A percentile compares a stretch with the other conserved stretches of the same genome.
phyloP scores from a whole-genome alignment of 2,113 vertebrate species.

The Mus spicilegus region DNA sequence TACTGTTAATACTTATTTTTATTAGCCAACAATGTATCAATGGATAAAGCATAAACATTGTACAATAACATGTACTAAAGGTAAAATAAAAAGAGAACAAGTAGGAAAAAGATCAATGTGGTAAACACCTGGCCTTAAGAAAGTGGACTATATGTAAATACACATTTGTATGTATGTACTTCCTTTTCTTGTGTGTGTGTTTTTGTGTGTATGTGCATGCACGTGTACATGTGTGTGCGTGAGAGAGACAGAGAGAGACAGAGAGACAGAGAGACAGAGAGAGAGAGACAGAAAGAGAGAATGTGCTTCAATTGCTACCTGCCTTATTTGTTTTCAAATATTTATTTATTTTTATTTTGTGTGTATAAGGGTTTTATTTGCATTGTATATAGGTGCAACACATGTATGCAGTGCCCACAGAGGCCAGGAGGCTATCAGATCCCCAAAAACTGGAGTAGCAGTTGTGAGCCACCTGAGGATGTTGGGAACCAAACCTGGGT shows the following conservation, averaged over 20 bases:
- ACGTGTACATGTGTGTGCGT: too few relatives aligned
- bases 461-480: not conserved
- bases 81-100: not conserved
- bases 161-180: not conserved
- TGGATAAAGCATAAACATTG: not conserved
- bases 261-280: too few relatives aligned
- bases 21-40: not conserved
- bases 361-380: not conserved
- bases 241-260: too few relatives aligned
- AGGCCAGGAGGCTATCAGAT: not conserved
- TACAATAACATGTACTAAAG: not conserved
- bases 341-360: not conserved
- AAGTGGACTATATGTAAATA: not conserved
- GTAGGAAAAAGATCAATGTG: not conserved
- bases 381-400: not conserved
- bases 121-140: not conserved
- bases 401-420: not conserved
- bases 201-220: not conserved
- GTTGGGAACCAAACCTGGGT: not conserved
- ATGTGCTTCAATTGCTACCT: not conserved
- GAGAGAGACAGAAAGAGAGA: too few relatives aligned
- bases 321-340: not conserved
- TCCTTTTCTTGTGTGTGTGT: not conserved
- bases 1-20: not conserved
- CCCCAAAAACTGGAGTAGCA: not conserved